These are phyloP conservation scores for Eilema griseolum DNA, from an alignment of 2,888 invertebrate genomes.

Conservation along the genomic window DNA sequence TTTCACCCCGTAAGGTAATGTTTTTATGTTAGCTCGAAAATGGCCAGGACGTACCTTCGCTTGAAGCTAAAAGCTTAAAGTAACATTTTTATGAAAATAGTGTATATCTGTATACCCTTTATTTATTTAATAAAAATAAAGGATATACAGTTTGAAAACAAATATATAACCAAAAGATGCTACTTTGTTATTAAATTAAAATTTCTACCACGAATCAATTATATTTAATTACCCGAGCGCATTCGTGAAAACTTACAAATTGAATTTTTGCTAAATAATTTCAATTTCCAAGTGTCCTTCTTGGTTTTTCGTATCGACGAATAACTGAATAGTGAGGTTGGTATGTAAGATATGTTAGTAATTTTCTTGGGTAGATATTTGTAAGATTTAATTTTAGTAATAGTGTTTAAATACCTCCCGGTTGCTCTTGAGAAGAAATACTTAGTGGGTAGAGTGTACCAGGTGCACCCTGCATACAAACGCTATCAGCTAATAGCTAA, in stretches of 20 bases:
- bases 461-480: constrained; percentile 14
- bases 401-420: not conserved
- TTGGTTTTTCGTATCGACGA: not conserved
- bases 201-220: too few species aligned
- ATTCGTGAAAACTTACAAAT: too few species aligned
- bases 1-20: too few species aligned
- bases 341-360: not conserved
- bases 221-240: too few species aligned
- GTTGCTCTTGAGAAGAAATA: not conserved
- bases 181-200: too few species aligned
- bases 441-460: constrained; percentile 10
- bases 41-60: too few species aligned
- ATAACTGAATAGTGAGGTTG: not conserved
- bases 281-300: not conserved
- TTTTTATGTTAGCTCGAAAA: too few species aligned
- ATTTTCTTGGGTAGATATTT: not conserved
- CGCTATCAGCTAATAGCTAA: not conserved
- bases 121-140: not conserved
- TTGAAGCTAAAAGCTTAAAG: too few species aligned
- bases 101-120: not conserved
- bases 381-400: constrained; percentile 13
- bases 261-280: not conserved
- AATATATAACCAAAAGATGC: too few species aligned
- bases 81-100: too few species aligned
- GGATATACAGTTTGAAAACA: not conserved